phyloP scores from a whole-genome alignment of 2,888 invertebrate genomes.

The Drosophila imparisetae region DNA sequence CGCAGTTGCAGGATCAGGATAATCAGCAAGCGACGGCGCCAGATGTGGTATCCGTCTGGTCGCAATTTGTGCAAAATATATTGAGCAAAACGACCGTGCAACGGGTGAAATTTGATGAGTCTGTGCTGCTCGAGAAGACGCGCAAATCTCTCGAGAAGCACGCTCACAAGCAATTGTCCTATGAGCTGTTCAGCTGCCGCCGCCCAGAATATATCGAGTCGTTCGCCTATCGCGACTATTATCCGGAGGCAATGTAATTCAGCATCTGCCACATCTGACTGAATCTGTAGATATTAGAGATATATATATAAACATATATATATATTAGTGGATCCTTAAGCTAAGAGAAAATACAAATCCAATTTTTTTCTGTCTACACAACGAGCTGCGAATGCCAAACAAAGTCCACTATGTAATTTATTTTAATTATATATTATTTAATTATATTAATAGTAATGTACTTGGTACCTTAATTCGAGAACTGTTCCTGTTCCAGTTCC shows the following conservation, averaged over 20 bases:
- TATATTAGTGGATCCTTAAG: not conserved
- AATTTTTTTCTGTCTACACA: slow-evolving; percentile 15
- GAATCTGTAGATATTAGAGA: slow-evolving; percentile 67
- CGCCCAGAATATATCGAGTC: slow-evolving; percentile 87
- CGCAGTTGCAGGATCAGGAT: slow-evolving; percentile 5
- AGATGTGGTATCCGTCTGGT: slow-evolving; percentile 84
- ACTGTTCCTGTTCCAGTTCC: not conserved
- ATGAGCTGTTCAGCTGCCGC: slow-evolving; percentile 90
- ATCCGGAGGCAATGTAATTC: slow-evolving; percentile 68
- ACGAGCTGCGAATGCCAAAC: slow-evolving; percentile 2
- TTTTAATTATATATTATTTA: slow-evolving; percentile 6
- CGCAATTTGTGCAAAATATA: slow-evolving; percentile 87
- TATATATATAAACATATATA: slow-evolving; percentile 11
- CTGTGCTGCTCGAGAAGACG: slow-evolving; percentile 89
- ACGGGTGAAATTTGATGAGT: slow-evolving; percentile 88
- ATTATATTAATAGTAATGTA: slow-evolving; percentile 7
- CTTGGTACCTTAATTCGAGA: slow-evolving; percentile 4
- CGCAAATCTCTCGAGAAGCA: slow-evolving; percentile 87
- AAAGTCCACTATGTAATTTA: slow-evolving; percentile 32
- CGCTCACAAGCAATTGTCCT: slow-evolving; percentile 87
- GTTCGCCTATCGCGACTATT: slow-evolving; percentile 82
- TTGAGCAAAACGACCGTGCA: slow-evolving; percentile 85
- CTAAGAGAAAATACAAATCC: slow-evolving; percentile 13
- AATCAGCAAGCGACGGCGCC: slow-evolving; percentile 6
- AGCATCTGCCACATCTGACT: slow-evolving; percentile 45